A percentile compares a stretch with the other conserved stretches of the same genome.
Conservation (phyloP, 2,113 vertebrate genomes). For the Gorsachius goisagi region DNA sequence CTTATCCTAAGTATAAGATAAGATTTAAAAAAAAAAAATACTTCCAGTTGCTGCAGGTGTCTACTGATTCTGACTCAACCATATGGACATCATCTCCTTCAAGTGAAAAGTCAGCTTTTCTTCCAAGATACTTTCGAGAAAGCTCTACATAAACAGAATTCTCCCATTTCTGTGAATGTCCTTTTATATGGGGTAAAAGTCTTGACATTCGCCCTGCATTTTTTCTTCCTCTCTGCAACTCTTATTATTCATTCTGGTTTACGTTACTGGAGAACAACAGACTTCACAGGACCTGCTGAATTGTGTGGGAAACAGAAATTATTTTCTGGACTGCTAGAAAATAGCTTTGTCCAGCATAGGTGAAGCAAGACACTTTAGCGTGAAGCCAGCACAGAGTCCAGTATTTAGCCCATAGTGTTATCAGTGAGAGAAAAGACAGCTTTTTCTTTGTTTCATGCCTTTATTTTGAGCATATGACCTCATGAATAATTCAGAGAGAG, state of each 20-base stretch:
- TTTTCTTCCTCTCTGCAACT: not conserved
- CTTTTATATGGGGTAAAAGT: not conserved
- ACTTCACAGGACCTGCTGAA: not conserved
- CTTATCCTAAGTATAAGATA: not conserved
- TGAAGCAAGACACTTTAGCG: not conserved
- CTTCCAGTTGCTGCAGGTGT: not conserved
- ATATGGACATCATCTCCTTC: not conserved
- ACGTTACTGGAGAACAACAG: not conserved
- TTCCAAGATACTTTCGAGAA: not conserved
- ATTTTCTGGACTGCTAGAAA: not conserved
- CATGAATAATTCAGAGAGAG: not conserved
- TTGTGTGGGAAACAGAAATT: not conserved
- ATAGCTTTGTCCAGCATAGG: not conserved
- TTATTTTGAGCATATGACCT: not conserved
- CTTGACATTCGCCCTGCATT: accelerated
- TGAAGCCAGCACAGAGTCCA: not conserved
- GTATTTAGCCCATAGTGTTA: not conserved
- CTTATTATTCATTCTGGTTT: not conserved
- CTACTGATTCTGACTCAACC: not conserved
- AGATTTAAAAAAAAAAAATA: not conserved
- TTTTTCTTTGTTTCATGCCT: not conserved
- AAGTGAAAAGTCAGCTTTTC: not conserved
- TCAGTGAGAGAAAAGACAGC: not conserved
- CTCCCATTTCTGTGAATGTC: not conserved
- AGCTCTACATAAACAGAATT: not conserved